Percentiles rank a stretch among this genome's conserved stretches.
phyloP scores from a whole-genome alignment of 2,888 invertebrate genomes.

The Allygus modestus region DNA sequence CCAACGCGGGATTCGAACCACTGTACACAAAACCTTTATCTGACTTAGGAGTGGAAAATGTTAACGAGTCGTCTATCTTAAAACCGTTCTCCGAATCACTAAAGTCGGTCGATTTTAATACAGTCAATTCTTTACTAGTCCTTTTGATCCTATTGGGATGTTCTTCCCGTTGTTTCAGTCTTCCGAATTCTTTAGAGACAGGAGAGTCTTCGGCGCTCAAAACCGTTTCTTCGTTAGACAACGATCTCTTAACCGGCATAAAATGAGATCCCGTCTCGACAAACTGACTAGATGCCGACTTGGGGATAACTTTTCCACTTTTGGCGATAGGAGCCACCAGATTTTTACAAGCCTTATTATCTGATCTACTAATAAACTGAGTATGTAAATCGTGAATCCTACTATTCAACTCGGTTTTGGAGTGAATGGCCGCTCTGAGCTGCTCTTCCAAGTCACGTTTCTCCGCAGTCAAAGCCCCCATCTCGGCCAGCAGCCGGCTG shows the following conservation, averaged over 20 bases:
- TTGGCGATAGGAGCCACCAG: constrained; percentile 52
- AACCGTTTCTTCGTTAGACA: constrained; percentile 58
- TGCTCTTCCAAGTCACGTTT: constrained; percentile 81
- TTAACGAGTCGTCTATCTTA: constrained; percentile 48
- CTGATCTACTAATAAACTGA: constrained; percentile 71
- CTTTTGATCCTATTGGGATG: constrained; percentile 61
- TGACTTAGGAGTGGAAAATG: constrained; percentile 42
- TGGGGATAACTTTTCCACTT: constrained; percentile 41
- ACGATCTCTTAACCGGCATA: constrained; percentile 61
- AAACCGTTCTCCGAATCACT: constrained; percentile 49
- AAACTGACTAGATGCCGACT: constrained; percentile 64
- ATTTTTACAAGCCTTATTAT: constrained; percentile 56
- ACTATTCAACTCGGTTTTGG: constrained; percentile 79
- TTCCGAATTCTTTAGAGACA: constrained; percentile 48
- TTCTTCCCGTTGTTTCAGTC: constrained; percentile 60
- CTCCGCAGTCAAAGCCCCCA: constrained; percentile 78
- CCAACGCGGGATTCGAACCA: constrained; percentile 38
- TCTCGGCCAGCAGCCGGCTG: constrained; percentile 81
- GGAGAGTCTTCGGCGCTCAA: constrained; percentile 41
- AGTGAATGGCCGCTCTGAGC: constrained; percentile 78
- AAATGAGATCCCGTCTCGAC: constrained; percentile 62
- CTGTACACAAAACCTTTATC: constrained; percentile 53
- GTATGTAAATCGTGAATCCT: constrained; percentile 78
- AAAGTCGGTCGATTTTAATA: constrained; percentile 53
- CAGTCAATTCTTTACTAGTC: constrained; percentile 60